Percentiles rank a stretch among this genome's conserved stretches.
Conservation (phyloP, 2,888 invertebrate species). For the Druceiella hillmani region DNA sequence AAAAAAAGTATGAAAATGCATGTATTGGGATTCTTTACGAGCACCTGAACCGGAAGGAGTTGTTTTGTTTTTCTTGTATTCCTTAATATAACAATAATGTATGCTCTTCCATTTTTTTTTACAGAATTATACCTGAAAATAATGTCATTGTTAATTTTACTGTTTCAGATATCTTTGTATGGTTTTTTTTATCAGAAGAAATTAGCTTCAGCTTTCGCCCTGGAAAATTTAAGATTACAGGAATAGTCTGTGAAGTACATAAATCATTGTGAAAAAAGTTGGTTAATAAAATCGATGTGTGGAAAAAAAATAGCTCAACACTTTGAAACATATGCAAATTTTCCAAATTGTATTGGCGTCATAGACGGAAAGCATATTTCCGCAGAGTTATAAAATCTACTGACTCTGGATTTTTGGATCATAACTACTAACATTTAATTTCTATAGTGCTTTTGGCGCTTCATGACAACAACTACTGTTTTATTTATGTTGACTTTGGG, state of each 20-base stretch:
- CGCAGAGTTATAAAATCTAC: too few species aligned
- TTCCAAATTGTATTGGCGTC: conserved; percentile 25
- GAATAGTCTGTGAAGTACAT: conserved; percentile 25
- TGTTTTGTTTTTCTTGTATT: too few species aligned
- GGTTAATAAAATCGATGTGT: conserved; percentile 17
- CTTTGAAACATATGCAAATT: conserved; percentile 25
- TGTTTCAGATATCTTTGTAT: conserved; percentile 26
- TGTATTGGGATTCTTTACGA: conserved; percentile 24
- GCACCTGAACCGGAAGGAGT: conserved; percentile 21
- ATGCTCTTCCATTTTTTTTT: conserved; percentile 28
- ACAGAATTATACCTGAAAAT: conserved; percentile 22
- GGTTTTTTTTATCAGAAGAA: conserved; percentile 25
- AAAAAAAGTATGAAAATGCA: conserved; percentile 28
- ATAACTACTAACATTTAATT: too few species aligned
- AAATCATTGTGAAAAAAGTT: conserved; percentile 26
- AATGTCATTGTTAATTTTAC: conserved; percentile 14
- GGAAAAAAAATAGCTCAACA: conserved; percentile 24
- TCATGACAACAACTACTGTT: too few species aligned
- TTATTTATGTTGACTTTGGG: too few species aligned
- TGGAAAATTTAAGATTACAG: conserved; percentile 26
- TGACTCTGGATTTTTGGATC: too few species aligned
- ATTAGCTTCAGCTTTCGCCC: conserved; percentile 23
- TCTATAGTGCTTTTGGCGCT: too few species aligned
- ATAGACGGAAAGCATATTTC: too few species aligned
- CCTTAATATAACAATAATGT: conserved; percentile 23